A percentile compares a stretch with the other conserved stretches of the same genome.
phyloP scores from a whole-genome alignment of 2,113 vertebrate species.

The Symphodus melops region DNA sequence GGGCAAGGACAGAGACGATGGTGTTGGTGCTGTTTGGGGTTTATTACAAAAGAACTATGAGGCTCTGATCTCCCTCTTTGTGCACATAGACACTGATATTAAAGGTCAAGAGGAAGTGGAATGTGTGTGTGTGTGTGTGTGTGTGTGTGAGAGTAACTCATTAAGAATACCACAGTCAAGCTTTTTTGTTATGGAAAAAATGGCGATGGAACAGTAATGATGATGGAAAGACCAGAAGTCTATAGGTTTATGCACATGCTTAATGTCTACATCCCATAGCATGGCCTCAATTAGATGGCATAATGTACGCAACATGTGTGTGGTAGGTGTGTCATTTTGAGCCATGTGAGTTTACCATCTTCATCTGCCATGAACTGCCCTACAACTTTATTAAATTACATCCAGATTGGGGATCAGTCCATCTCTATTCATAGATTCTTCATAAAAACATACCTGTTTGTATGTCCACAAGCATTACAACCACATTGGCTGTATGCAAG shows the following conservation, averaged over 20 bases:
- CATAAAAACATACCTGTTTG: too few relatives aligned
- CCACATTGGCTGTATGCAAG: too few relatives aligned
- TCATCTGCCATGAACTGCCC: constrained; percentile 12
- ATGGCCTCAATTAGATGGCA: not conserved
- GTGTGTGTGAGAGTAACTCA: constrained; percentile 18
- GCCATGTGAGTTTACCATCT: constrained; percentile 42
- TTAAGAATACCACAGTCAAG: constrained; percentile 39
- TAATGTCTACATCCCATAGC: not conserved
- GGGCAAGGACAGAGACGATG: constrained; percentile 49
- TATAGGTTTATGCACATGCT: not conserved
- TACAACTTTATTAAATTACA: constrained; percentile 46
- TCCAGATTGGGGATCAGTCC: constrained; percentile 47
- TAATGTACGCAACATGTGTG: not conserved
- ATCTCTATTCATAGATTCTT: too few relatives aligned
- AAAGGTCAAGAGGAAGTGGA: constrained; percentile 36
- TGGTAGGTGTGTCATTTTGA: constrained; percentile 17
- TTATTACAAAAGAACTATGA: constrained; percentile 23
- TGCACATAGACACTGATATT: constrained; percentile 13
- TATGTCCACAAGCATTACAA: too few relatives aligned
- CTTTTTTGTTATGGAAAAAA: constrained; percentile 22
- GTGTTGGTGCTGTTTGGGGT: constrained; percentile 8
- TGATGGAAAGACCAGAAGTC: not conserved
- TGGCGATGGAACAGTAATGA: constrained; percentile 15
- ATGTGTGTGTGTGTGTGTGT: not conserved
- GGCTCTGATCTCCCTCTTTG: not conserved